Evolutionary conservation across 2,888 invertebrate genomes (phyloP).

Genomic region (Capitulum mitella): DNA sequence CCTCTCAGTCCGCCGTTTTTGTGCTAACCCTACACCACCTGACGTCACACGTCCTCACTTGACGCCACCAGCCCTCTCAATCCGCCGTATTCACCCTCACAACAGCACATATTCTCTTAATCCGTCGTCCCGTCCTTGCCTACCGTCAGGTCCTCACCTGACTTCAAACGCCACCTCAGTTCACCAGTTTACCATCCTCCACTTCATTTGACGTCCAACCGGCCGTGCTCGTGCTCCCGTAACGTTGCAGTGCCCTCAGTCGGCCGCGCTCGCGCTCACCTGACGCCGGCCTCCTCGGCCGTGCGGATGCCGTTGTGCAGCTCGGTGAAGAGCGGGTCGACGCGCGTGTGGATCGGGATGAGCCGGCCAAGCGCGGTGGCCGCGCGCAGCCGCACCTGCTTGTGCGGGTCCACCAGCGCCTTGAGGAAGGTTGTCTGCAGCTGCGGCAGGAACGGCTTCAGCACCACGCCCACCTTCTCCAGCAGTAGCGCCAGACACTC

Average conservation of each 20-base stretch:
- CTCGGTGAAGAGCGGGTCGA: constrained; percentile 91
- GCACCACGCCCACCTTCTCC: constrained; percentile 83
- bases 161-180: no score
- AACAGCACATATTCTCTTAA: neutral
- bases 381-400: constrained; percentile 80
- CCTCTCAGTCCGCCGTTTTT: no score
- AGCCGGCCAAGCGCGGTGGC: constrained; percentile 79
- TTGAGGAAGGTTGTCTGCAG: constrained; percentile 96
- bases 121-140: neutral
- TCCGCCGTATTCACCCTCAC: neutral
- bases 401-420: constrained; percentile 80
- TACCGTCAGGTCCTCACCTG: neutral
- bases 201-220: neutral
- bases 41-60: neutral
- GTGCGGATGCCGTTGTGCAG: constrained; percentile 72
- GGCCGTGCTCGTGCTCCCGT: neutral
- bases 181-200: no score
- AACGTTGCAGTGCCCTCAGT: neutral
- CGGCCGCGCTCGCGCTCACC: constrained; percentile 43
- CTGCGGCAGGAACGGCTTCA: constrained; percentile 97
- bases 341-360: constrained; percentile 82
- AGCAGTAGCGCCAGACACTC: constrained; percentile 88
- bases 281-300: constrained; percentile 72
- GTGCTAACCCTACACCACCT: no score
- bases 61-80: neutral